Evolutionary conservation across 2,797 vertebrate genomes (phyloP).

Genomic region (Danio tinwini): DNA sequence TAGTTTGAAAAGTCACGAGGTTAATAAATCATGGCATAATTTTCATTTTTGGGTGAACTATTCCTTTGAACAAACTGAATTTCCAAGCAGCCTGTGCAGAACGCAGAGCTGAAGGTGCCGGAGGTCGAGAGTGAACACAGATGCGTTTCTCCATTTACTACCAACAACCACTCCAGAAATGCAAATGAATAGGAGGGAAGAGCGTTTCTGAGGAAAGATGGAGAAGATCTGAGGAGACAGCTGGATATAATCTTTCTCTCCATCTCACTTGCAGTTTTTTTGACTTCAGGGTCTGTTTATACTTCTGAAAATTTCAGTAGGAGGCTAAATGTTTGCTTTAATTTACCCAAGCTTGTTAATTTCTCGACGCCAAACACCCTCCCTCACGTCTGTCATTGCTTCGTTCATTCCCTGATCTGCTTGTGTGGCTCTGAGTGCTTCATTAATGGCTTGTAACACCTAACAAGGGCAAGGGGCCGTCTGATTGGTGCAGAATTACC

Average conservation of each 20-base stretch:
- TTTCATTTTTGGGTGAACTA: background rate
- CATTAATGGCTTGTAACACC: conserved; percentile 45
- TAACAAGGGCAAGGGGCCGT: conserved; percentile 7
- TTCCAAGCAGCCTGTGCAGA: conserved; percentile 7
- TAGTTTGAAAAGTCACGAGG: background rate
- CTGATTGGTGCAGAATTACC: background rate
- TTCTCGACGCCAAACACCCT: conserved; percentile 32
- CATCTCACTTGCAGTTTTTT: background rate
- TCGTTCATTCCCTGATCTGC: conserved; percentile 23
- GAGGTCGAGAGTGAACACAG: background rate
- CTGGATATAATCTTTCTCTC: conserved; percentile 19
- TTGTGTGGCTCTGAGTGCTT: background rate
- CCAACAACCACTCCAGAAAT: background rate
- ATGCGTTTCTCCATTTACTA: background rate
- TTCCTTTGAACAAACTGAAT: conserved; percentile 13
- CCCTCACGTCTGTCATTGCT: conserved; percentile 45
- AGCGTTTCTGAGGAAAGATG: conserved; percentile 15
- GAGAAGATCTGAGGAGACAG: conserved; percentile 14
- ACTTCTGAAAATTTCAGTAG: conserved; percentile 46
- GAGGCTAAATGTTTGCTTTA: conserved; percentile 49
- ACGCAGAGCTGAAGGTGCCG: background rate
- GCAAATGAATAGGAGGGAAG: background rate
- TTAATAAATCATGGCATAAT: background rate
- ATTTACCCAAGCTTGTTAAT: conserved; percentile 46
- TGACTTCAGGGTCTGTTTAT: conserved; percentile 48